Evolutionary conservation across 2,797 vertebrate species (phyloP), one percentile per base, ranked within the genome.

Genomic region (Pipistrellus nathusii): DNA sequence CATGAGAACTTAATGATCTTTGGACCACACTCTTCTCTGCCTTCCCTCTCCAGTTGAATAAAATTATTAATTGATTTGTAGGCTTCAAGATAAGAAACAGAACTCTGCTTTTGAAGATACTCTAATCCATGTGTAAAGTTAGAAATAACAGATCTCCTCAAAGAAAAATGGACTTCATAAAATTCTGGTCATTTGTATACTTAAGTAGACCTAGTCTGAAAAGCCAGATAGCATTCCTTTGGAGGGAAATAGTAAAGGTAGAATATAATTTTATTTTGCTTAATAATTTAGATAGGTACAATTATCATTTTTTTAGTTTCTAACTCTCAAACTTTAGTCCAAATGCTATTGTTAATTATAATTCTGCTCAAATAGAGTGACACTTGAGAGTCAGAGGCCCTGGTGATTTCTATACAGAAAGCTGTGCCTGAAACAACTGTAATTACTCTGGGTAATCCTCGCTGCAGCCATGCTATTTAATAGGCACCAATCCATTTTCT

Each of bases 321-420:
- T 41, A 95, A 68, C 6, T 38, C 44, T 91, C 68, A 91, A 97
- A 96, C 93, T 93, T 85, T 85, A 95, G n/a, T 88, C 76, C 86
- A 13, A 82, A 46, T 82, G 30, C 80, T 95, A 92, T 17, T 94
- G 57, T 35, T 96, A 90, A 94, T 88, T 91, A 93, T 72, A 59
- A 94, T 88, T 94, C 48, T 96, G 80, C 64, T 96, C 93, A 96
- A 96, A 96, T 75, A 95, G 35, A 78, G 38, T 85, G 62, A 96
- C 53, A 83, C 2, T 69, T 27, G 68, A 87, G 0, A 69, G 73
- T 92, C 96, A 93, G 27, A 82, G 76, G 59, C 21, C 53, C 72
- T 53, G 6, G 32, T 91, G 71, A 73, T 90, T 83, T 97, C 77
- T 20, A 72, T 7, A 72, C 11, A 83, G 23, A 91, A 64, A 23